Percentiles rank a stretch among this genome's conserved stretches.
These are phyloP conservation scores for Paracanthobrama guichenoti DNA, from an alignment of 2,113 vertebrate genomes.

Conservation along the genomic window DNA sequence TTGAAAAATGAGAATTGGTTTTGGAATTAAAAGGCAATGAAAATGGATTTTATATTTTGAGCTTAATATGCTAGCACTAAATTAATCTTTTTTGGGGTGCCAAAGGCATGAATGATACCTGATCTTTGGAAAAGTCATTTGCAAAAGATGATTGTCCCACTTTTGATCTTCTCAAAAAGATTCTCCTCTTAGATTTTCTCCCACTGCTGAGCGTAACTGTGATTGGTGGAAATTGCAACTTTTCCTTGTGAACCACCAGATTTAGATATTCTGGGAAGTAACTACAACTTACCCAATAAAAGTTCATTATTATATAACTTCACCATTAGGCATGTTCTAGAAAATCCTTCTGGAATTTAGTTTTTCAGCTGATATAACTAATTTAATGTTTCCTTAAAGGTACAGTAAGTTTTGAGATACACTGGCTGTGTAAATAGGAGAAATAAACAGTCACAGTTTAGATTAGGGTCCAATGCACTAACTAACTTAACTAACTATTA, in stretches of 20 bases:
- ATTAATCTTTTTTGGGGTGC: conserved; percentile 18
- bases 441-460: no score
- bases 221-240: background rate
- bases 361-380: conserved; percentile 3
- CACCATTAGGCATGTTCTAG: conserved; percentile 17
- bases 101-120: conserved; percentile 25
- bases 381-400: background rate
- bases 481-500: no score
- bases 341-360: background rate
- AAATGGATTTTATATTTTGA: conserved; percentile 5
- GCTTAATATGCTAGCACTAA: background rate
- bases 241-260: conserved; percentile 35
- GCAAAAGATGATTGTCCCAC: conserved; percentile 29
- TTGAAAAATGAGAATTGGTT: conserved; percentile 2
- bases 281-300: conserved; percentile 13
- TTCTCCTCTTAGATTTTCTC: background rate
- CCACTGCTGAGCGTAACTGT: conserved; percentile 39
- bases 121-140: conserved; percentile 42
- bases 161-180: background rate
- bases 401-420: no score
- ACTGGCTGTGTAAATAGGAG: no score
- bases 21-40: background rate
- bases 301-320: conserved; percentile 39
- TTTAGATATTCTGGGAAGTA: conserved; percentile 35
- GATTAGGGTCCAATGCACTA: no score